Evolutionary conservation across 1,140 invertebrate species (phyloP).

Genomic region (Gyrodactylus salaris): DNA sequence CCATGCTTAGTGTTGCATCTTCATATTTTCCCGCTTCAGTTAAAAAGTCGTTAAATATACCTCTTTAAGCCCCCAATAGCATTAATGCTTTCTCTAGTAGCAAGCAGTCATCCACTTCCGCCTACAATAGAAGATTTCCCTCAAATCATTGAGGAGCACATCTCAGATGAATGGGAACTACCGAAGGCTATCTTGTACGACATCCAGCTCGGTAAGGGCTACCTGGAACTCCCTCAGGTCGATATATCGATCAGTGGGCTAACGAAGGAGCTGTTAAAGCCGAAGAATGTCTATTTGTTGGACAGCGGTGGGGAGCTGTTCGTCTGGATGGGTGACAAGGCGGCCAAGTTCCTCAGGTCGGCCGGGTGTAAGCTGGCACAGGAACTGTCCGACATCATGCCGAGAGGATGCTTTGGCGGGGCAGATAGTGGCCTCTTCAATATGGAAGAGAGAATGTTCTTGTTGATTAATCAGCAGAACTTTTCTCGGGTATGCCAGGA

Average conservation of each 20-base stretch:
- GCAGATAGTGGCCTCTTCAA: constrained; percentile 12
- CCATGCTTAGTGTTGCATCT: too few species aligned
- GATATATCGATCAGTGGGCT: constrained; percentile 12
- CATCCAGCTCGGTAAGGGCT: constrained; percentile 80
- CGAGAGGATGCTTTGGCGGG: constrained; percentile 34
- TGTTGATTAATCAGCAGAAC: constrained; percentile 2
- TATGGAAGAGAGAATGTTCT: neutral
- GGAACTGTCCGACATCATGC: constrained; percentile 55
- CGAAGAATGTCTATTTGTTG: constrained; percentile 77
- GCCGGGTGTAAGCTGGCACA: constrained; percentile 77
- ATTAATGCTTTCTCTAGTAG: neutral
- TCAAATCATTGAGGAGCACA: neutral
- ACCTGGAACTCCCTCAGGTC: constrained; percentile 71
- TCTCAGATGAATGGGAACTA: constrained; percentile 2
- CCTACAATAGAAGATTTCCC: neutral
- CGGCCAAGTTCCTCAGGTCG: constrained; percentile 61
- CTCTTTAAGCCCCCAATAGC: neutral
- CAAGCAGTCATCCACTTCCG: neutral
- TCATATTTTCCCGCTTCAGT: too few species aligned
- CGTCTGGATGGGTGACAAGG: constrained; percentile 84
- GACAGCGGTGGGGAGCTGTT: constrained; percentile 84
- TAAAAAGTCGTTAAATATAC: too few species aligned
- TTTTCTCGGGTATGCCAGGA: constrained; percentile 37
- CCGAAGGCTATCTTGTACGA: constrained; percentile 49
- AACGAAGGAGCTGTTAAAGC: constrained; percentile 37